Evolutionary conservation across 2,113 vertebrate species (phyloP).

Genomic region (Sylvietta virens): DNA sequence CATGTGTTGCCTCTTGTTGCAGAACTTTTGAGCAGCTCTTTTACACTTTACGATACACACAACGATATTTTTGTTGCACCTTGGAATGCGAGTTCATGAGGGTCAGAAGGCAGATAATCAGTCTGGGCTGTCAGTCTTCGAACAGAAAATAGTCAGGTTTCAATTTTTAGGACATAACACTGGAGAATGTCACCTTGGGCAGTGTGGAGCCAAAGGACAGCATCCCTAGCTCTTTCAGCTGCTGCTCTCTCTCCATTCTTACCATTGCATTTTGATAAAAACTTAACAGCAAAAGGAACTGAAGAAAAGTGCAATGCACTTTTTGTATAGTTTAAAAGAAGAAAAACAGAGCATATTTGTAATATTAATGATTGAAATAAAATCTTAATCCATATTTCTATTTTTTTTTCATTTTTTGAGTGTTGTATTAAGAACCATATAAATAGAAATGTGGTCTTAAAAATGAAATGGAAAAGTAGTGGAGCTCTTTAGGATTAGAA

Average conservation of each 20-base stretch:
- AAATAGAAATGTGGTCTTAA: slow-evolving; percentile 34
- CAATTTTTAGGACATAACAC: neutral
- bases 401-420: neutral
- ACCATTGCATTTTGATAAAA: neutral
- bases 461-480: neutral
- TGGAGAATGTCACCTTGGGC: neutral
- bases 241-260: neutral
- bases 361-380: neutral
- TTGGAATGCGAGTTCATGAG: neutral
- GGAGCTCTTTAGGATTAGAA: neutral
- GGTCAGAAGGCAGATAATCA: neutral
- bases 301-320: neutral
- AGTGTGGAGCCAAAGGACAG: neutral
- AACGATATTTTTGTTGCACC: neutral
- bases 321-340: neutral
- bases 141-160: neutral
- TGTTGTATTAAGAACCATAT: neutral
- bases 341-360: neutral
- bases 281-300: neutral
- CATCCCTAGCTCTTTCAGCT: neutral
- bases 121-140: neutral
- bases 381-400: neutral
- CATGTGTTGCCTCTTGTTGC: neutral
- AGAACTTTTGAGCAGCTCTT: neutral
- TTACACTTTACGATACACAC: neutral